phyloP scores from a whole-genome alignment of 2,888 invertebrate genomes.

The Aleiodes alternator region DNA sequence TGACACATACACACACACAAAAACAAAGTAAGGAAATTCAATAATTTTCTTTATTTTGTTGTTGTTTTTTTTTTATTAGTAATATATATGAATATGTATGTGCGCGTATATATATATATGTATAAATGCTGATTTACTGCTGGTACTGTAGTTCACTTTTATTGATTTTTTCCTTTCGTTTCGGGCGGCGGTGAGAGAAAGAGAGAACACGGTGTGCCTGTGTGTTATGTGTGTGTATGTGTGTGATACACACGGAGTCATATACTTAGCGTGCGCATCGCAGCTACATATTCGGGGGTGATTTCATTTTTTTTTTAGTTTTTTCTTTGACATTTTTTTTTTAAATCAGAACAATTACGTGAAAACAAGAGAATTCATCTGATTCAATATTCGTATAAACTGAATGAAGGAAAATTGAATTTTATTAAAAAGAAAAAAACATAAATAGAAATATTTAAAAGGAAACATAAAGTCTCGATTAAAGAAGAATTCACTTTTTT shows the following conservation, averaged over 20 bases:
- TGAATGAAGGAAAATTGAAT: background rate
- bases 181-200: conserved; percentile 66
- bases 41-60: conserved; percentile 4
- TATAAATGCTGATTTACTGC: conserved; percentile 66
- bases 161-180: conserved; percentile 68
- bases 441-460: background rate
- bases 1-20: background rate
- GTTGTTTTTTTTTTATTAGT: conserved; percentile 13
- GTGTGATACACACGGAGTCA: conserved; percentile 14
- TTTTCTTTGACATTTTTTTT: conserved; percentile 2
- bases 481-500: background rate
- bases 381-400: too few species aligned
- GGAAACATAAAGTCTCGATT: too few species aligned
- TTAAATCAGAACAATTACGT: background rate
- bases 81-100: conserved; percentile 21
- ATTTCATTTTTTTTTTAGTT: conserved; percentile 10
- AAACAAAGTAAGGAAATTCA: conserved; percentile 20
- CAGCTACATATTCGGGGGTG: conserved; percentile 19
- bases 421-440: background rate
- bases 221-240: too few species aligned
- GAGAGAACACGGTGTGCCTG: conserved; percentile 40
- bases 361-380: background rate
- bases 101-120: conserved; percentile 39
- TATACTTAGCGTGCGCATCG: conserved; percentile 34
- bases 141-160: conserved; percentile 69